A percentile compares a stretch with the other conserved stretches of the same genome.
Conservation (phyloP, 2,888 invertebrate species). For the Carabus problematicus region DNA sequence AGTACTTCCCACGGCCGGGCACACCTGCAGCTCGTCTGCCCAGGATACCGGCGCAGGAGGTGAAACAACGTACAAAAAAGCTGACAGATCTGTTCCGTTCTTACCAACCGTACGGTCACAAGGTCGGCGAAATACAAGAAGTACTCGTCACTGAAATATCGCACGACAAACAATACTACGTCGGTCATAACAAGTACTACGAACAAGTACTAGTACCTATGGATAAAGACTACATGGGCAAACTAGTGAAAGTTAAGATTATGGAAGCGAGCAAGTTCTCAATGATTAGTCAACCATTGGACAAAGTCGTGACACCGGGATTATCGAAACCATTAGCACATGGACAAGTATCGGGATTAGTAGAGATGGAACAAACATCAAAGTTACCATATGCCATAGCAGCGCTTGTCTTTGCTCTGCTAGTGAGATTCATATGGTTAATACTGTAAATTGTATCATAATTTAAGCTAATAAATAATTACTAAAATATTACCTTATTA, state of each 20-base stretch:
- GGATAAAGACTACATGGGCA: conserved; percentile 79
- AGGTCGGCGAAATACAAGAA: conserved; percentile 71
- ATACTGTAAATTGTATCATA: conserved; percentile 46
- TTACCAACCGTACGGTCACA: conserved; percentile 82
- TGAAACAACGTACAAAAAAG: conserved; percentile 87
- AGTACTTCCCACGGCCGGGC: conserved; percentile 95
- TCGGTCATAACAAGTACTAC: conserved; percentile 94
- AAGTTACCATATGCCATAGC: conserved; percentile 54
- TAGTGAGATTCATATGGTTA: conserved; percentile 55
- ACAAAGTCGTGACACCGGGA: conserved; percentile 62
- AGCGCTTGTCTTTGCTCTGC: conserved; percentile 52
- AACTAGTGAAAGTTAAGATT: conserved; percentile 80
- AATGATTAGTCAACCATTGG: conserved; percentile 74
- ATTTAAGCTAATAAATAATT: conserved; percentile 2
- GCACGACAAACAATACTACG: conserved; percentile 87
- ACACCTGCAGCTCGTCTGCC: conserved; percentile 94
- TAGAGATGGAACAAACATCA: conserved; percentile 46
- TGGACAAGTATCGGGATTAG: conserved; percentile 65
- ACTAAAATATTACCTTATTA: not conserved
- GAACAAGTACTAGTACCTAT: conserved; percentile 91
- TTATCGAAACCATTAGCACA: conserved; percentile 63
- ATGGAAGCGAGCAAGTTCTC: conserved; percentile 75
- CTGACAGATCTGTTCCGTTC: conserved; percentile 89
- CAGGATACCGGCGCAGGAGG: conserved; percentile 83
- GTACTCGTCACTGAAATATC: conserved; percentile 94